Percentiles rank a stretch among this genome's conserved stretches.
phyloP scores from a whole-genome alignment of 2,797 vertebrate species.

The Onychomys torridus region DNA sequence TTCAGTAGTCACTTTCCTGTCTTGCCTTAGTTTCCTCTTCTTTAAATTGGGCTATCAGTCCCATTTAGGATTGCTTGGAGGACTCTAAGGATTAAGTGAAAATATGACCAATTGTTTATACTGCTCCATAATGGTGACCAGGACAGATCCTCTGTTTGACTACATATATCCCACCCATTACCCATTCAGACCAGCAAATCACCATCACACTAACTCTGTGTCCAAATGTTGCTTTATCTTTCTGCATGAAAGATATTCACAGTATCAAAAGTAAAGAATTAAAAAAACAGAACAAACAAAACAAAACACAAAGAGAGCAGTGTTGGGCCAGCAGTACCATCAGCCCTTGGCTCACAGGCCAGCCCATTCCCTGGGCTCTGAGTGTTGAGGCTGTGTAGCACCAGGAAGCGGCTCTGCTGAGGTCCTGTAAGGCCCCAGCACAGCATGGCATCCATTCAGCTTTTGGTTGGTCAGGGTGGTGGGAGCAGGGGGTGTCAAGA shows the following conservation, averaged over 20 bases:
- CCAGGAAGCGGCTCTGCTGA: constrained; percentile 88
- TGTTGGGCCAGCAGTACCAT: constrained; percentile 83
- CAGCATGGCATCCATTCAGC: constrained; percentile 69
- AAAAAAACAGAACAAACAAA: constrained; percentile 87
- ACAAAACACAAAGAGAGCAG: constrained; percentile 81
- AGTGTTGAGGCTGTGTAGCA: constrained; percentile 92
- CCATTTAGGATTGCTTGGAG: neutral
- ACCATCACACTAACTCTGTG: constrained; percentile 83
- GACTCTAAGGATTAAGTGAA: neutral
- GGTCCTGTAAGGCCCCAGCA: constrained; percentile 62
- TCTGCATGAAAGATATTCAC: constrained; percentile 97
- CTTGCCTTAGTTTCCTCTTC: constrained; percentile 16
- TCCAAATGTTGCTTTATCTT: constrained; percentile 96
- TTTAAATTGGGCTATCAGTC: neutral
- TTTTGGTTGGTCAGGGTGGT: constrained; percentile 78
- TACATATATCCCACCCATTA: neutral
- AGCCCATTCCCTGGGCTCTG: constrained; percentile 82
- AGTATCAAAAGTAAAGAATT: constrained; percentile 97
- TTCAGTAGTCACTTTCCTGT: neutral
- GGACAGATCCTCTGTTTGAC: neutral
- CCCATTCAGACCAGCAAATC: constrained; percentile 71
- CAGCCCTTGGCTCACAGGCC: constrained; percentile 72
- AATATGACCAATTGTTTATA: neutral
- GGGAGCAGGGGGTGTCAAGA: constrained; percentile 45
- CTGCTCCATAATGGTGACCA: neutral